Evolutionary conservation across 1,140 invertebrate genomes (phyloP).

Genomic region (Zaprionus nigranus): DNA sequence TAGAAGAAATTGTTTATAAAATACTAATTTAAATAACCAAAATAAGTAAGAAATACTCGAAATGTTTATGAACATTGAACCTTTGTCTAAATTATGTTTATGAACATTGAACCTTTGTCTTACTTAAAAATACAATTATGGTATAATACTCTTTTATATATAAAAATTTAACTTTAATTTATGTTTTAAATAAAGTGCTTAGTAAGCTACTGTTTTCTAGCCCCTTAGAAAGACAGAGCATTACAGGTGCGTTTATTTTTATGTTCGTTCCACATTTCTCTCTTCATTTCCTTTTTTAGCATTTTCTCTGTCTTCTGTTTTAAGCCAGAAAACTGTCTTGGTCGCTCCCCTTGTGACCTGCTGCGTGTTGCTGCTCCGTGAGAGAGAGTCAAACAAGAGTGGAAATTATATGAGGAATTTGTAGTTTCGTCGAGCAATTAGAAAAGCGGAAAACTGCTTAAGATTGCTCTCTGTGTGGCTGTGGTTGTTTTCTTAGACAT

Average conservation of each 20-base stretch:
- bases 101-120: too few relatives aligned
- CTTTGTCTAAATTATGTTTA: too few relatives aligned
- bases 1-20: too few relatives aligned
- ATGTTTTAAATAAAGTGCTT: not conserved
- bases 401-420: conserved; percentile 55
- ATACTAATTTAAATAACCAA: too few relatives aligned
- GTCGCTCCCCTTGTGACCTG: conserved; percentile 7
- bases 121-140: too few relatives aligned
- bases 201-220: not conserved
- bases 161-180: not conserved
- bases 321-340: conserved; percentile 36
- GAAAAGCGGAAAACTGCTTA: conserved; percentile 54
- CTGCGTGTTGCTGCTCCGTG: not conserved
- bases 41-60: too few relatives aligned
- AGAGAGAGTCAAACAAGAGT: conserved; percentile 22
- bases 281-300: not conserved
- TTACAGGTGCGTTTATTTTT: conserved; percentile 13
- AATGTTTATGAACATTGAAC: too few relatives aligned
- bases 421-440: conserved; percentile 65
- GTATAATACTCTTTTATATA: too few relatives aligned
- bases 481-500: conserved; percentile 27
- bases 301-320: conserved; percentile 38
- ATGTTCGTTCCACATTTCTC: not conserved
- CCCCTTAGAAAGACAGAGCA: not conserved
- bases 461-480: conserved; percentile 32